A percentile compares a stretch with the other conserved stretches of the same genome.
These are phyloP conservation scores for Penaeus japonicus DNA, from an alignment of 1,140 invertebrate species.

Conservation along the genomic window DNA sequence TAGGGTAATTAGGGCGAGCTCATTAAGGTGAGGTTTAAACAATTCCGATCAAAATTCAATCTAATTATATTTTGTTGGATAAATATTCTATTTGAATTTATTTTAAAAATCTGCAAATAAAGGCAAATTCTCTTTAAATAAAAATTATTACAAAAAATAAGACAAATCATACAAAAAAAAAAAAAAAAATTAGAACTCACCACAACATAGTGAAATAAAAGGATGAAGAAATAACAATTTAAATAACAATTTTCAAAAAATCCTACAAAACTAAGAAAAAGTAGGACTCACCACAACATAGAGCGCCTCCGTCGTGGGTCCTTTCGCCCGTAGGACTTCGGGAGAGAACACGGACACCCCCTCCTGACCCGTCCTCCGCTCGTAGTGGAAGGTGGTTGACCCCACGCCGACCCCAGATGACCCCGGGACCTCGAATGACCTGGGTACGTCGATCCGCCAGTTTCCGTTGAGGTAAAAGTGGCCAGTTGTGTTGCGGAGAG, in stretches of 20 bases:
- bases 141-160: too few relatives aligned
- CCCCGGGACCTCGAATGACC: constrained; percentile 79
- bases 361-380: constrained; percentile 73
- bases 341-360: constrained; percentile 76
- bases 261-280: neutral
- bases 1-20: too few relatives aligned
- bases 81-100: too few relatives aligned
- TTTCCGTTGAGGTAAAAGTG: constrained; percentile 93
- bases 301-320: constrained; percentile 86
- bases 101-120: too few relatives aligned
- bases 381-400: constrained; percentile 82
- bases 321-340: constrained; percentile 81
- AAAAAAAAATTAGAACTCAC: too few relatives aligned
- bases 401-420: constrained; percentile 73
- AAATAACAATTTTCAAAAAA: neutral
- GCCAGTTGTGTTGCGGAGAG: constrained; percentile 81
- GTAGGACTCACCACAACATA: constrained; percentile 79
- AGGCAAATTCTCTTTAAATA: too few relatives aligned
- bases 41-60: too few relatives aligned
- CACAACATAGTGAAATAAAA: too few relatives aligned
- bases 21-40: too few relatives aligned
- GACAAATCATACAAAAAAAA: too few relatives aligned
- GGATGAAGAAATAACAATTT: neutral
- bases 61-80: too few relatives aligned
- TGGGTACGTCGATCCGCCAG: constrained; percentile 89